Conservation (phyloP, 2,113 vertebrate species). For the Baryphthengus martii region DNA sequence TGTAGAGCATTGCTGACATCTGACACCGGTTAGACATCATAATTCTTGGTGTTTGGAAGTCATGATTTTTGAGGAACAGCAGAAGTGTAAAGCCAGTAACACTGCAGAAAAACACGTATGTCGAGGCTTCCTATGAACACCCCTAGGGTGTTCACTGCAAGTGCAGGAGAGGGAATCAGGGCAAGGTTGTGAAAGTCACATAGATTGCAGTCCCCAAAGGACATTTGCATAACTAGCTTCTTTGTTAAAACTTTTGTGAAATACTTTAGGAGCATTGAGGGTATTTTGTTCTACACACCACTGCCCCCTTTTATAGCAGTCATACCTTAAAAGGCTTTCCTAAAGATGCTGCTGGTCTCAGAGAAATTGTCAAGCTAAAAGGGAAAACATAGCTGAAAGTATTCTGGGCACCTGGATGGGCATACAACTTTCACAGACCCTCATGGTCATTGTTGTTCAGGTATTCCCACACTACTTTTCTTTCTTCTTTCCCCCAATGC, state of each 20-base stretch:
- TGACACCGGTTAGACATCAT: not conserved
- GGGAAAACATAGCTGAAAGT: not conserved
- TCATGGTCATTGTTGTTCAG: not conserved
- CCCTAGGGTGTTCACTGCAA: not conserved
- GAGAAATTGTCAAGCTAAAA: not conserved
- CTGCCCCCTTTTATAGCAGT: not conserved
- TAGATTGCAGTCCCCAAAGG: constrained; percentile 13
- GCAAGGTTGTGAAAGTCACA: constrained; percentile 29
- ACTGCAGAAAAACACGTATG: not conserved
- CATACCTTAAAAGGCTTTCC: not conserved
- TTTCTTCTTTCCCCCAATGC: not conserved
- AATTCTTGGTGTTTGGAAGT: not conserved
- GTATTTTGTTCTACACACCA: not conserved
- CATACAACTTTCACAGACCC: not conserved
- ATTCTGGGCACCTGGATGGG: not conserved
- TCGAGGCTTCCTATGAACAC: not conserved
- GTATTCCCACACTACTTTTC: not conserved
- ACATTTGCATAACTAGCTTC: constrained; percentile 26
- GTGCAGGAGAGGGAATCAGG: constrained; percentile 14
- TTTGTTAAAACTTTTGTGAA: not conserved
- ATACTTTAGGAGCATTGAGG: not conserved
- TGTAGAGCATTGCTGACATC: not conserved
- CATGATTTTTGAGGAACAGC: not conserved
- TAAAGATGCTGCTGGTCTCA: not conserved
- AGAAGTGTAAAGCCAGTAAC: not conserved